Evolutionary conservation across 2,888 invertebrate genomes (phyloP).

Genomic region (Drosophila pseudotalamancana): DNA sequence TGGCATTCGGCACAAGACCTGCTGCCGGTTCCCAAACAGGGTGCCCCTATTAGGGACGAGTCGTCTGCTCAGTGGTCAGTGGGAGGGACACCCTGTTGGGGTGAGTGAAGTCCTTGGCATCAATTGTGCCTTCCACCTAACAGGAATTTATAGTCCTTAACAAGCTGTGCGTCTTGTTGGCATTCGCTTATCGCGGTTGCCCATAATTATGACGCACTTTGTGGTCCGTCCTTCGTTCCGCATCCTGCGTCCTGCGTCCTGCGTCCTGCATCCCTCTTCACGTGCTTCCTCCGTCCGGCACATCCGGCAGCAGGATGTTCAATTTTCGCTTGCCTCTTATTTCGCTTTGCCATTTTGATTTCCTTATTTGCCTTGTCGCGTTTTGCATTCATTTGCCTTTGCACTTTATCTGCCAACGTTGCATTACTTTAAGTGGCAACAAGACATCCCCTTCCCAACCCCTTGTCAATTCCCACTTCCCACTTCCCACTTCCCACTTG

Average conservation of each 20-base stretch:
- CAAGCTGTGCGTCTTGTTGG: constrained; percentile 49
- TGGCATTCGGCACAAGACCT: constrained; percentile 50
- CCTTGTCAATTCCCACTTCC: background rate
- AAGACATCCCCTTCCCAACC: constrained; percentile 5
- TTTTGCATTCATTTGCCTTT: constrained; percentile 61
- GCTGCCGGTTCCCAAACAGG: constrained; percentile 49
- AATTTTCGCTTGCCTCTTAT: constrained; percentile 76
- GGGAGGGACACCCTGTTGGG: constrained; percentile 28
- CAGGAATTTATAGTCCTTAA: constrained; percentile 48
- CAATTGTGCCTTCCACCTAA: constrained; percentile 62
- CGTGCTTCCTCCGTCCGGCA: constrained; percentile 43
- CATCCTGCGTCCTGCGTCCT: constrained; percentile 39
- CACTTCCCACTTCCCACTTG: constrained; percentile 17
- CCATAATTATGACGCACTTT: constrained; percentile 76
- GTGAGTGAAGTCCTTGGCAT: constrained; percentile 65
- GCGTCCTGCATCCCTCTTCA: constrained; percentile 40
- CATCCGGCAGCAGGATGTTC: constrained; percentile 77
- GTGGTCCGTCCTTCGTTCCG: constrained; percentile 53
- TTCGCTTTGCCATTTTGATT: constrained; percentile 74
- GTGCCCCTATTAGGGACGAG: constrained; percentile 31
- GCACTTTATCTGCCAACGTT: constrained; percentile 56
- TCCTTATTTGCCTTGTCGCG: constrained; percentile 76
- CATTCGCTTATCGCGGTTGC: constrained; percentile 70
- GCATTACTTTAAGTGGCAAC: constrained; percentile 75
- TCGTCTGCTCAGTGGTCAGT: background rate